phyloP scores from a whole-genome alignment of 2,113 vertebrate species.

The Syngnathoides biaculeatus region DNA sequence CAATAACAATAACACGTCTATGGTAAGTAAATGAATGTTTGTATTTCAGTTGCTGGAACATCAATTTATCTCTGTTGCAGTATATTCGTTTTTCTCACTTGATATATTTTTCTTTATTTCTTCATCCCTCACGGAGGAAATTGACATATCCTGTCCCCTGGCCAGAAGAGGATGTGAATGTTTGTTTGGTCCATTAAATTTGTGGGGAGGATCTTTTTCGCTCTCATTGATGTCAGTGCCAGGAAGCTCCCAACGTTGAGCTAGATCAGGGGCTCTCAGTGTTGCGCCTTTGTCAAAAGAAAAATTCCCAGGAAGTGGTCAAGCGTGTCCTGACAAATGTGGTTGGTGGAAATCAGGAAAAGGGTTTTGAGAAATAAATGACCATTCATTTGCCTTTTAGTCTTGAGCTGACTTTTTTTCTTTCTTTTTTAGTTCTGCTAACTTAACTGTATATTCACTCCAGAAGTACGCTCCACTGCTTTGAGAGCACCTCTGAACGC shows the following conservation, averaged over 20 bases:
- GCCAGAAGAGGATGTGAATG: conserved; percentile 54
- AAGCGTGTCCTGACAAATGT: conserved; percentile 19
- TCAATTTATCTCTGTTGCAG: background rate
- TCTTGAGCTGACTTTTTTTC: conserved; percentile 1
- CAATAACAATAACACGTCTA: too few species aligned
- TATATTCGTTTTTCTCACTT: background rate
- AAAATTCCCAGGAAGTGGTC: conserved; percentile 38
- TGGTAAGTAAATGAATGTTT: background rate
- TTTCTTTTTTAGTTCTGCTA: background rate
- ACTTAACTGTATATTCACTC: conserved; percentile 30
- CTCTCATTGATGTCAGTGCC: conserved; percentile 38
- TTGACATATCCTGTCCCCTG: conserved; percentile 50
- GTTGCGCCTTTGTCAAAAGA: conserved; percentile 37
- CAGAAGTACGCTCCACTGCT: background rate
- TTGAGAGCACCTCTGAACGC: conserved; percentile 27
- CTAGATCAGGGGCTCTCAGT: conserved; percentile 60
- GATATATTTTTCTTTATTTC: background rate
- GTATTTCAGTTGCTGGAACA: background rate
- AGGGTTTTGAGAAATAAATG: background rate
- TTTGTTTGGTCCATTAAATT: conserved; percentile 59
- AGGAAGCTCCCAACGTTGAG: conserved; percentile 37
- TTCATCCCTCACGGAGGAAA: conserved; percentile 29
- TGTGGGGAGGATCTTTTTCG: conserved; percentile 37
- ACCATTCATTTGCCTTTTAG: background rate
- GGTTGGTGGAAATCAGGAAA: background rate